Evolutionary conservation across 2,113 vertebrate species (phyloP), one percentile per base, ranked within the genome.

Genomic region (Platysternon megacephalum): DNA sequence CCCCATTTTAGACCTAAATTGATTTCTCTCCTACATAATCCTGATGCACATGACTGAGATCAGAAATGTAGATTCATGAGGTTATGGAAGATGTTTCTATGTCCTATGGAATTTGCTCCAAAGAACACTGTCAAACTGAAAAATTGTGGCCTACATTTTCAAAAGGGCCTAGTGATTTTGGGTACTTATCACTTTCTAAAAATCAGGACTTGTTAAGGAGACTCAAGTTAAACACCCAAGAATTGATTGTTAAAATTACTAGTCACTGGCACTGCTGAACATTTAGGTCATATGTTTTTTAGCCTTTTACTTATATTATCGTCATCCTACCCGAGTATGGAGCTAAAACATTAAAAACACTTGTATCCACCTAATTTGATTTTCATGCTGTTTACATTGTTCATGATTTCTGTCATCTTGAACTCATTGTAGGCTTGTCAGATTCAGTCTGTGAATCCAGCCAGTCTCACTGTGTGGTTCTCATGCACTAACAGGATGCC

Each of bases 351-450:
- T 8, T 87, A 93, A 78, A 93, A 95, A 61, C 48, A 53, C 4
- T 22, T 91, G 88, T 97, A 95, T 89, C 90, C 28, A 82, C 76
- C 87, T 84, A 21, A 0, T 94, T 97, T 86, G 86, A 87, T 94
- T 96, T 96, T 94, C 82, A 53, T 46, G 3, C 93, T 93, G 85
- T 95, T 95, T 97, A 95, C 83, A 87, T 1, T 0, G 48, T 26
- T 44, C 88, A 85, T 78, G 93, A 95, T 92, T 95, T 97, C 91
- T 86, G 86, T 97, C 93, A 79, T 68, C 79, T 82, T 65, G 89
- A 81, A 12, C 92, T 95, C 92, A 92, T 86, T 2, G 0, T 91
- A 89, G 93, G 86, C 14, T 0, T 88, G 82, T 93, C 84, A 95
- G 95, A 86, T 94, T 93, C 84, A 94, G 93, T 95, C 93, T 93